Percentiles rank a stretch among this genome's conserved stretches.
phyloP scores from a whole-genome alignment of 2,797 vertebrate species.

The Oreochromis mossambicus region DNA sequence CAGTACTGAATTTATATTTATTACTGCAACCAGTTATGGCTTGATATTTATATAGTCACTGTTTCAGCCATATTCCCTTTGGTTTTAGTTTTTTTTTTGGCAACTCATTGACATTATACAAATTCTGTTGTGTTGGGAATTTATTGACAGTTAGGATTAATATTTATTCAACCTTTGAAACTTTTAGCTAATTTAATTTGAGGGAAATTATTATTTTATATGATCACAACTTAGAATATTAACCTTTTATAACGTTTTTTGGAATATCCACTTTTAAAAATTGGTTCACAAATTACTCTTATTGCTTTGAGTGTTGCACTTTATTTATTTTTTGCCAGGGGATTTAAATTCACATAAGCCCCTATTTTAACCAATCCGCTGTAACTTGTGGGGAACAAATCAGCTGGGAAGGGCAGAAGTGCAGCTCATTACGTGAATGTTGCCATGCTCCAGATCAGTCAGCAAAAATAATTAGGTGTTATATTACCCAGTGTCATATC shows the following conservation, averaged over 20 bases:
- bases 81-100: not conserved
- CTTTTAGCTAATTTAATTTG: not conserved
- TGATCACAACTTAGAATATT: not conserved
- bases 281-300: not conserved
- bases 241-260: not conserved
- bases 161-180: not conserved
- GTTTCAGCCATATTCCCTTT: not conserved
- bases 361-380: constrained; percentile 4
- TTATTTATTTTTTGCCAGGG: not conserved
- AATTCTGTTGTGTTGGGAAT: not conserved
- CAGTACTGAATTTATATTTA: not conserved
- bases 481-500: constrained; percentile 59
- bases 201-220: not conserved
- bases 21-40: not conserved
- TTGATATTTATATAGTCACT: not conserved
- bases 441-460: constrained; percentile 54
- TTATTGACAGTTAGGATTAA: not conserved
- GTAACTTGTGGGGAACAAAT: constrained; percentile 22
- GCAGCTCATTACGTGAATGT: constrained; percentile 61
- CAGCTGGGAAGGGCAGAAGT: constrained; percentile 29
- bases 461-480: constrained; percentile 72
- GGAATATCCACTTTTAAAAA: not conserved
- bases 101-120: not conserved
- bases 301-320: not conserved
- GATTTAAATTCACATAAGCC: not conserved